Conservation (phyloP, 2,113 vertebrate species). For the Brachirus orientalis region DNA sequence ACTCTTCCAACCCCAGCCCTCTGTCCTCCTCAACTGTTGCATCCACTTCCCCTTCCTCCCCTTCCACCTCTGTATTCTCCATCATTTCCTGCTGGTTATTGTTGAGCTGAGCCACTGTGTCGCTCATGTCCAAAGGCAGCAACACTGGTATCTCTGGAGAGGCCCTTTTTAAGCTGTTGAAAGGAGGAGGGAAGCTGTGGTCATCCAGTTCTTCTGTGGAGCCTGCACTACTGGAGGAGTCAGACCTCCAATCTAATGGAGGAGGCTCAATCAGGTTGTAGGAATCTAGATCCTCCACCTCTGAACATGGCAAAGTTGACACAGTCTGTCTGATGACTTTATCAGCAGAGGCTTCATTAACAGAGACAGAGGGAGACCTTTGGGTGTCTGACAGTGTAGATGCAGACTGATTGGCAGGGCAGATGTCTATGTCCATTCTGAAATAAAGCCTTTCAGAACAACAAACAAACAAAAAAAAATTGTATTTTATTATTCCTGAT, state of each 20-base stretch:
- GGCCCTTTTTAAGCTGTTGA: constrained; percentile 42
- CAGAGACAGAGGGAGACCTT: background rate
- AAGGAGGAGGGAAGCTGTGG: constrained; percentile 39
- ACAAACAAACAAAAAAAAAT: background rate
- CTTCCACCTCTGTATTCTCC: background rate
- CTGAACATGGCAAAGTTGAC: constrained; percentile 20
- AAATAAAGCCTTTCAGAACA: constrained; percentile 18
- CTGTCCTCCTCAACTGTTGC: background rate
- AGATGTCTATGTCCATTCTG: constrained; percentile 62
- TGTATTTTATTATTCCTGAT: background rate
- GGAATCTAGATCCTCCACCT: constrained; percentile 70
- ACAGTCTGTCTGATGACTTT: background rate
- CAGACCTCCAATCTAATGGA: constrained; percentile 83
- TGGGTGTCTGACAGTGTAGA: constrained; percentile 2
- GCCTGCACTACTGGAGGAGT: constrained; percentile 77
- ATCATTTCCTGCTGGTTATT: constrained; percentile 25
- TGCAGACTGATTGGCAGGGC: constrained; percentile 13
- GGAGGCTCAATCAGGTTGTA: constrained; percentile 79
- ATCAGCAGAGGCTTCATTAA: background rate
- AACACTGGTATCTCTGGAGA: constrained; percentile 13
- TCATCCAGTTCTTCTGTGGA: constrained; percentile 67
- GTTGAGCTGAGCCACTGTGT: constrained; percentile 1
- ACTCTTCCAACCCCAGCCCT: background rate
- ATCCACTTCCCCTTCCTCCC: constrained; percentile 10
- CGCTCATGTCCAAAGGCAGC: background rate